Base-by-base conservation (phyloP, 2,888 invertebrate genomes). In the Drosophila monieri region DNA sequence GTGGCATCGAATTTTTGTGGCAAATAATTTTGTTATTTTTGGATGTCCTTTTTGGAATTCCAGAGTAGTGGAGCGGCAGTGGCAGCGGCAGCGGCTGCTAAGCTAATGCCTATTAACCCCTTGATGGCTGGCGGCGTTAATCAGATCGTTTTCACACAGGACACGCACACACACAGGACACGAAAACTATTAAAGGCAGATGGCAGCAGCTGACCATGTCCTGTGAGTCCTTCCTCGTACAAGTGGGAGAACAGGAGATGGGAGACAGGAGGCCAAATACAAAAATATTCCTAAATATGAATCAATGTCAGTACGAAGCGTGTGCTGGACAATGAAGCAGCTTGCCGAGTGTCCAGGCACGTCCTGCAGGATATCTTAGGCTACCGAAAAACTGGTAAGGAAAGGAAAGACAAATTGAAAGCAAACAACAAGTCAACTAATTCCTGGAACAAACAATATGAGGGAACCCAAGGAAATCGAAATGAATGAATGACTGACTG, bases 231-330 rank as follows among this genome's bases (percentile, higher is more conserved):
- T 51, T 67, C 56, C 35, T n/a, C 14, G 15, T 59, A 62, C 72
- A 66, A 60, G 72, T 72, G 59, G 54, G 47, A 64, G 55, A 30
- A 39, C 46, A 1, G 18, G 18, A 18, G 18, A 18, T 2, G 18
- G n/a, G 14, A 37, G 37, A 6, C 37, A 10, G n/a, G 21, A 51
- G 32, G n/a, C 35, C 35, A n/a, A 39, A 14, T 39, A 39, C 39
- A 15, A 18, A 41, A 41, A 41, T 41, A n/a, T n/a, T 15, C 39
- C 66, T 61, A 87, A 88, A 85, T 88, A 89, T 89, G 89, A 89
- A 88, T 88, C 89, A 89, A 88, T 88, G 89, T 89, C 89, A 87
- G 71, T 69, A 55, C 61, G 73, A 75, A 83, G 86, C 86, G 86
- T 80, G 80, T 69, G 76, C 54, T 69, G 80, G 75, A 89, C 88